Evolutionary conservation across 2,113 vertebrate genomes (phyloP).

Genomic region (Hyla sarda): DNA sequence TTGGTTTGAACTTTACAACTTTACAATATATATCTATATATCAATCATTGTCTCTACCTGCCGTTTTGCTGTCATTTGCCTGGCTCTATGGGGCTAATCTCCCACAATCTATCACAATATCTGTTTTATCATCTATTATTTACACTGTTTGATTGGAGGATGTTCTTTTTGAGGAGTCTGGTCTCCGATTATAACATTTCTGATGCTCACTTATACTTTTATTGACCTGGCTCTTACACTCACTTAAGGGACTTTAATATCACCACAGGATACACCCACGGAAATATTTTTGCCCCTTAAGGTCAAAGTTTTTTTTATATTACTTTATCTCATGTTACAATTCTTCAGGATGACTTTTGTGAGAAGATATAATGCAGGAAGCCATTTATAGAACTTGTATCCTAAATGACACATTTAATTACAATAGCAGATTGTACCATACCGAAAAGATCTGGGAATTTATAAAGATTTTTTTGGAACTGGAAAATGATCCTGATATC

Average conservation of each 20-base stretch:
- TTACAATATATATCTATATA: no score
- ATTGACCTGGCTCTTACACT: slow-evolving; percentile 2
- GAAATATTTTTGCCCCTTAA: slow-evolving; percentile 23
- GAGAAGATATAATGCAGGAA: slow-evolving; percentile 26
- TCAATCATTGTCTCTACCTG: no score
- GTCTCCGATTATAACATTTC: neutral
- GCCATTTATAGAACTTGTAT: slow-evolving; percentile 7
- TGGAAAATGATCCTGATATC: slow-evolving; percentile 12
- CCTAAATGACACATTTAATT: slow-evolving; percentile 31
- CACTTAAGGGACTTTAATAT: slow-evolving; percentile 25
- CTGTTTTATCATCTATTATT: no score
- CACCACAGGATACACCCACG: slow-evolving; percentile 36
- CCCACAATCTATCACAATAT: no score
- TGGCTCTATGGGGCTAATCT: no score
- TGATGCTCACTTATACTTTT: neutral
- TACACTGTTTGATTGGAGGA: neutral
- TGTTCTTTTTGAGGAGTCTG: neutral
- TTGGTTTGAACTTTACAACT: no score
- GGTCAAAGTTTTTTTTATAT: neutral
- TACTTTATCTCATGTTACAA: slow-evolving; percentile 22
- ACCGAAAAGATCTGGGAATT: slow-evolving; percentile 11
- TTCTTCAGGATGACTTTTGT: slow-evolving; percentile 19
- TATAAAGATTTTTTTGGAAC: neutral
- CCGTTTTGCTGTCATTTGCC: no score
- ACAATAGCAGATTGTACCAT: slow-evolving; percentile 17